Evolutionary conservation across 2,113 vertebrate genomes (phyloP).

Genomic region (Tiliqua scincoides): DNA sequence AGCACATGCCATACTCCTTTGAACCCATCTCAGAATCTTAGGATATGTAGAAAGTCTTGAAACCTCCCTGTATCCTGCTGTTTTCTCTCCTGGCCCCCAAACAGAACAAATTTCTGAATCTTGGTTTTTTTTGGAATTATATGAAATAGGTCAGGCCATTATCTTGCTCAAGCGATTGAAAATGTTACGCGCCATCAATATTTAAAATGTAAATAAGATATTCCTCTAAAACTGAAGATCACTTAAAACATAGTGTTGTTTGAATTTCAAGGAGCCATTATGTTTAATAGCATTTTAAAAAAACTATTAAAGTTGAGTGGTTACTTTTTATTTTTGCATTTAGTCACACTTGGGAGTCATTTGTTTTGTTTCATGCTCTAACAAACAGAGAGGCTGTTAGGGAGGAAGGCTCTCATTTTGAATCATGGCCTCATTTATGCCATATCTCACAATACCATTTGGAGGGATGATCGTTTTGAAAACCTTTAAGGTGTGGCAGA

Average conservation of each 20-base stretch:
- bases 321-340: constrained; percentile 88
- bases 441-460: constrained; percentile 74
- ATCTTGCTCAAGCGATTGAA: constrained; percentile 52
- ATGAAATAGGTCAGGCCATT: constrained; percentile 67
- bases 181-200: constrained; percentile 78
- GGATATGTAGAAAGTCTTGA: neutral
- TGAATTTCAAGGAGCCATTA: constrained; percentile 81
- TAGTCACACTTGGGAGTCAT: constrained; percentile 83
- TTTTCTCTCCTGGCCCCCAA: neutral
- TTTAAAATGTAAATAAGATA: constrained; percentile 85
- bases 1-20: too few relatives aligned
- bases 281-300: constrained; percentile 82
- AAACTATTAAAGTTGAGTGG: constrained; percentile 86
- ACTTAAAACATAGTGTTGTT: constrained; percentile 80
- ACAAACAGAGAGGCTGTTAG: constrained; percentile 79
- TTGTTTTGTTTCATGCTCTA: constrained; percentile 79
- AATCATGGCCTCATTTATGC: constrained; percentile 79
- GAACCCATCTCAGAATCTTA: neutral
- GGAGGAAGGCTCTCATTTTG: constrained; percentile 75
- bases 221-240: constrained; percentile 81
- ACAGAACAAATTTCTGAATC: constrained; percentile 42
- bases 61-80: constrained; percentile 23
- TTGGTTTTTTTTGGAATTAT: constrained; percentile 53
- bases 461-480: constrained; percentile 66
- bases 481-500: constrained; percentile 56